A percentile compares a stretch with the other conserved stretches of the same genome.
Conservation (phyloP, 1,140 invertebrate genomes). For the Amphibalanus amphitrite region DNA sequence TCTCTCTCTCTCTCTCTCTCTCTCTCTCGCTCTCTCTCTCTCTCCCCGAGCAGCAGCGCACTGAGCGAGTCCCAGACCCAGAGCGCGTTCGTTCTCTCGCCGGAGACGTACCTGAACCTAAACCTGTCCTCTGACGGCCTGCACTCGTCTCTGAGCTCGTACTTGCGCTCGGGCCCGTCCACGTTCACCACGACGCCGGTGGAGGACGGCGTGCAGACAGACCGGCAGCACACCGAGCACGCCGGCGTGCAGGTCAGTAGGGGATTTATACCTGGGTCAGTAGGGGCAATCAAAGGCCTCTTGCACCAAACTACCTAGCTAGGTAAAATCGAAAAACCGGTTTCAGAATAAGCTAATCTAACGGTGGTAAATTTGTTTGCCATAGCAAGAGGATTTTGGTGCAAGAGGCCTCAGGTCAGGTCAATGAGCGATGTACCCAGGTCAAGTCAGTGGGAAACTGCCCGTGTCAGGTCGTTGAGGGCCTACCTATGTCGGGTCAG, state of each 20-base stretch:
- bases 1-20: neutral
- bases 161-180: conserved; percentile 13
- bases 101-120: neutral
- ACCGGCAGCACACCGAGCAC: conserved; percentile 3
- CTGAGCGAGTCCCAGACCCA: neutral
- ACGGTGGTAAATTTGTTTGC: too few relatives aligned
- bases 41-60: neutral
- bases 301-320: too few relatives aligned
- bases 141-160: conserved; percentile 14
- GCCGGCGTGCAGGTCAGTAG: neutral
- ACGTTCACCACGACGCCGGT: conserved; percentile 15
- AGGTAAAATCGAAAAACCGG: too few relatives aligned
- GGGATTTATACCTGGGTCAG: too few relatives aligned
- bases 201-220: conserved; percentile 13
- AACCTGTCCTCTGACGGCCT: neutral
- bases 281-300: too few relatives aligned
- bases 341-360: too few relatives aligned
- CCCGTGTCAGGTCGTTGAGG: too few relatives aligned
- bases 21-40: neutral
- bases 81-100: neutral
- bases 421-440: too few relatives aligned
- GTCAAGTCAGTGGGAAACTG: too few relatives aligned
- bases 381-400: too few relatives aligned
- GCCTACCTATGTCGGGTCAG: too few relatives aligned
- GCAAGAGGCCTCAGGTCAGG: too few relatives aligned